These are phyloP conservation scores for Plecotus auritus DNA, from an alignment of 2,113 vertebrate genomes.

Conservation along the genomic window DNA sequence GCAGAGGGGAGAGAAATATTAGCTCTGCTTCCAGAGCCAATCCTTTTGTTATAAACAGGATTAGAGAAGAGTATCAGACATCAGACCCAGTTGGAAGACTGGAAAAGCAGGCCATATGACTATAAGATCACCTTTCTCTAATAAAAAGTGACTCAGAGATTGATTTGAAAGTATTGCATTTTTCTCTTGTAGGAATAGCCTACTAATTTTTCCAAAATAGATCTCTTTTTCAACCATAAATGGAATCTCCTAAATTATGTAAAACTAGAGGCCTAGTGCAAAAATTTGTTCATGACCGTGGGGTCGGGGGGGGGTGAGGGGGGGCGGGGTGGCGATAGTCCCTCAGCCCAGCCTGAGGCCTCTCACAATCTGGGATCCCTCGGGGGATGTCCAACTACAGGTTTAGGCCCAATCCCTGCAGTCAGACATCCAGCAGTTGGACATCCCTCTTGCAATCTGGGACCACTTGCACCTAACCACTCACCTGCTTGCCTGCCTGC, in stretches of 20 bases:
- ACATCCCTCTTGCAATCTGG: no score
- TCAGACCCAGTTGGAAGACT: neutral
- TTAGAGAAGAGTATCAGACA: neutral
- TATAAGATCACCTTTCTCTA: neutral
- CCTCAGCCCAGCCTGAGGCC: no score
- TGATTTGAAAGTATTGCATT: neutral
- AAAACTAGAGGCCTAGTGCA: neutral
- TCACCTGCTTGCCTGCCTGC: no score
- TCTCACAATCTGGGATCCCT: no score
- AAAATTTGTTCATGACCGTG: no score
- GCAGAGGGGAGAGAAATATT: neutral
- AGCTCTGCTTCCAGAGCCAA: neutral
- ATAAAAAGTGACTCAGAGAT: neutral
- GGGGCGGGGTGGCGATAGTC: no score
- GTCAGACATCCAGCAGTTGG: no score
- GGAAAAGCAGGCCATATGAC: neutral
- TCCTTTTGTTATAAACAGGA: neutral
- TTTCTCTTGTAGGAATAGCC: neutral
- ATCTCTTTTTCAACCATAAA: neutral
- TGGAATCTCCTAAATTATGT: neutral
- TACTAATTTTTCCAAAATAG: neutral
- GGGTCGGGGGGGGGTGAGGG: no score
- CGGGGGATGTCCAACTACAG: no score
- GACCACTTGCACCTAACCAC: no score
- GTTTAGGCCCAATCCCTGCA: no score